phyloP scores from a whole-genome alignment of 2,113 vertebrate genomes.

The Pteropus alecto region DNA sequence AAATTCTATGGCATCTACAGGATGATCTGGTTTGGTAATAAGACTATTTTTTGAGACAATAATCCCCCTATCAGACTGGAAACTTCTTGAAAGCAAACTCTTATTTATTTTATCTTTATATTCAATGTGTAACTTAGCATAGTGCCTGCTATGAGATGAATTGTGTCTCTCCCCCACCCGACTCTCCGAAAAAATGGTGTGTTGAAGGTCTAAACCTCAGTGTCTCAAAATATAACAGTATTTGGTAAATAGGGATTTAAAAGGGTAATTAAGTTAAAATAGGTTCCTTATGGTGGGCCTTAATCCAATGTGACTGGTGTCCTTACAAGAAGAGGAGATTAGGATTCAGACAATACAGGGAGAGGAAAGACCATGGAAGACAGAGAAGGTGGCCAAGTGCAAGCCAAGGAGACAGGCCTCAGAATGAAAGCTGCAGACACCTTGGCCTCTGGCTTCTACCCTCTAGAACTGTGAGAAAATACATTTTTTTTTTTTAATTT shows the following conservation, averaged over 20 bases:
- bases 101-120: background rate
- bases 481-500: no score
- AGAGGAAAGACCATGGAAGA: background rate
- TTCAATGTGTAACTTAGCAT: background rate
- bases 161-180: background rate
- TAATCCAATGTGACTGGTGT: background rate
- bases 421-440: background rate
- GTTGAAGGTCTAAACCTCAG: background rate
- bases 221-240: background rate
- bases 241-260: background rate
- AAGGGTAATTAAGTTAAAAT: background rate
- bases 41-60: background rate
- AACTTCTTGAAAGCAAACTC: background rate
- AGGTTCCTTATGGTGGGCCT: accelerated
- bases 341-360: background rate
- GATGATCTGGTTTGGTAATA: background rate
- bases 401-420: background rate
- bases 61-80: background rate
- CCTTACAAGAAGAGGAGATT: background rate
- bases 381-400: background rate
- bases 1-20: background rate
- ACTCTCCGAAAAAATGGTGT: background rate
- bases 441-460: background rate
- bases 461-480: background rate
- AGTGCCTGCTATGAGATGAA: background rate